phyloP scores from a whole-genome alignment of 2,888 invertebrate species.

The Lottia gigantea region DNA sequence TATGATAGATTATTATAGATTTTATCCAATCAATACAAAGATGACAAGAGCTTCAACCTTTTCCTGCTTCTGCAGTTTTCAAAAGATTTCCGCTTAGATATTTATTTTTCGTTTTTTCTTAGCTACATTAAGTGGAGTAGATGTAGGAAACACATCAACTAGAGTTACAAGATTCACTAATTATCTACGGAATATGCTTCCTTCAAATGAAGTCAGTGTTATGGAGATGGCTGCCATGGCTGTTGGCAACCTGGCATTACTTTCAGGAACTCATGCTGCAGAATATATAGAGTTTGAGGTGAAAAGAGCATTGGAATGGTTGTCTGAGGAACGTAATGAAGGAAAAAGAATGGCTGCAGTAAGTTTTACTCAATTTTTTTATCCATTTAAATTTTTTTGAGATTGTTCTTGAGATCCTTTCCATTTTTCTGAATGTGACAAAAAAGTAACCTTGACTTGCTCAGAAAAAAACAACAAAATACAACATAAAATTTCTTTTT shows the following conservation, averaged over 20 bases:
- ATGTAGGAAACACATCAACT: constrained; percentile 90
- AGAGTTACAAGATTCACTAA: constrained; percentile 92
- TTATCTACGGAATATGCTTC: constrained; percentile 88
- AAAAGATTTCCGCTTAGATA: neutral
- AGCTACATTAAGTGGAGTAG: constrained; percentile 93
- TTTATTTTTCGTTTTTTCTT: constrained; percentile 52
- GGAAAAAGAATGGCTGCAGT: constrained; percentile 91
- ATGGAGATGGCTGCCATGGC: constrained; percentile 97
- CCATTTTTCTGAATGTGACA: neutral
- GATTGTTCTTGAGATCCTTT: neutral
- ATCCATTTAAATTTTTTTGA: too few relatives aligned
- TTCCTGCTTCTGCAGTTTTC: too few relatives aligned
- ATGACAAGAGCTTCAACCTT: too few relatives aligned
- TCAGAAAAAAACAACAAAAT: too few relatives aligned
- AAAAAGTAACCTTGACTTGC: too few relatives aligned
- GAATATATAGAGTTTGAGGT: constrained; percentile 99
- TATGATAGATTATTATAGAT: too few relatives aligned
- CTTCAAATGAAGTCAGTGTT: constrained; percentile 89
- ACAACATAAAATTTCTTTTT: too few relatives aligned
- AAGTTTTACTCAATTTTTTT: constrained; percentile 44
- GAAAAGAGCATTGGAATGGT: constrained; percentile 94
- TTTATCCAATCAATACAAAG: too few relatives aligned
- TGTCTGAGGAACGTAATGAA: constrained; percentile 87
- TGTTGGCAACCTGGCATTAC: constrained; percentile 88
- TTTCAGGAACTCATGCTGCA: constrained; percentile 87